Evolutionary conservation across 2,797 vertebrate genomes (phyloP).

Genomic region (Darevskia nairensis): DNA sequence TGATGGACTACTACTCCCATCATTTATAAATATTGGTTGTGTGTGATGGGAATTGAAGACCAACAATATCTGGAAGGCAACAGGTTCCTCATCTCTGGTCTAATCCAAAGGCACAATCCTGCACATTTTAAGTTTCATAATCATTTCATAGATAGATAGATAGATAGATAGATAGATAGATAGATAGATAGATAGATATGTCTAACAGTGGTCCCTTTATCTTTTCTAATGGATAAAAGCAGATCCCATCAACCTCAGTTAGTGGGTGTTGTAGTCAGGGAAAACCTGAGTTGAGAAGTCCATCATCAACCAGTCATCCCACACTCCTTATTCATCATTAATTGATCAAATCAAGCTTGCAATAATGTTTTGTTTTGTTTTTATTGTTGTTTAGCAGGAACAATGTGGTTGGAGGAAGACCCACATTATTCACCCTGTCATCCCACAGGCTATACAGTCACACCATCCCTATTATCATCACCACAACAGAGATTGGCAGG

Average conservation of each 20-base stretch:
- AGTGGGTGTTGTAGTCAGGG: background rate
- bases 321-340: background rate
- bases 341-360: background rate
- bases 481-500: background rate
- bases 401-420: background rate
- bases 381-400: background rate
- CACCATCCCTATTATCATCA: background rate
- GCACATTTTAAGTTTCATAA: too few species aligned
- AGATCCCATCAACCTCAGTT: background rate
- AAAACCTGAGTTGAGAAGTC: background rate
- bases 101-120: too few species aligned
- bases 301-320: background rate
- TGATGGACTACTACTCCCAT: too few species aligned
- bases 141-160: too few species aligned
- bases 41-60: too few species aligned
- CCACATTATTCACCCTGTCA: background rate
- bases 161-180: too few species aligned
- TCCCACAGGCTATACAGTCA: background rate
- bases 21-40: too few species aligned
- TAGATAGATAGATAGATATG: too few species aligned
- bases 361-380: background rate
- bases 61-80: too few species aligned
- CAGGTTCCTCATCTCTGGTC: too few species aligned
- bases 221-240: background rate
- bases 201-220: background rate